Evolutionary conservation across 2,888 invertebrate genomes (phyloP).

Genomic region (Heliconius ethilla): DNA sequence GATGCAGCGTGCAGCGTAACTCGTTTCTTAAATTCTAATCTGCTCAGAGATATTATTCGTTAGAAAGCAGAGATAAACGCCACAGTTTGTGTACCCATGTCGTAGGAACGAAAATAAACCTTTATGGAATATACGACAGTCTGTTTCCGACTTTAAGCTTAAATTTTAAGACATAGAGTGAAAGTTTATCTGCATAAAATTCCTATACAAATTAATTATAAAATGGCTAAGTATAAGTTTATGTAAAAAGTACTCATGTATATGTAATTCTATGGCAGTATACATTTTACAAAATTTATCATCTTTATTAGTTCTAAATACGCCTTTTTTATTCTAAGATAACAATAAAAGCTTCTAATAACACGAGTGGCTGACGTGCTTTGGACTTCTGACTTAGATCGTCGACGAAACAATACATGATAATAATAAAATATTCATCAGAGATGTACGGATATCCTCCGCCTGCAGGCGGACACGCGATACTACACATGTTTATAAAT

Average conservation of each 20-base stretch:
- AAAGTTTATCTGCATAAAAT: background rate
- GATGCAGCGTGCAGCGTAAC: too few species aligned
- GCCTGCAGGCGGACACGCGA: constrained; percentile 51
- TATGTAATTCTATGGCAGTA: too few species aligned
- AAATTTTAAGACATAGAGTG: background rate
- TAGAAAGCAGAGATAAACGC: background rate
- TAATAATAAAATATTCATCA: constrained; percentile 67
- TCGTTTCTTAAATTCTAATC: background rate
- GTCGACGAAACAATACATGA: constrained; percentile 56
- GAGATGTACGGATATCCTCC: constrained; percentile 68
- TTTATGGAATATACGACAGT: background rate
- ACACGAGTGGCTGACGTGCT: constrained; percentile 1
- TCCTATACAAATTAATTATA: too few species aligned
- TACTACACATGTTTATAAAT: constrained; percentile 39
- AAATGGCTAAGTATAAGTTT: too few species aligned
- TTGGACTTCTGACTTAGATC: constrained; percentile 9
- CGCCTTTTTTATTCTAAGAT: constrained; percentile 8
- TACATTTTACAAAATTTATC: background rate
- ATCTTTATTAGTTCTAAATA: background rate
- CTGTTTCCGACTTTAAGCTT: background rate
- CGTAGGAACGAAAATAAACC: background rate
- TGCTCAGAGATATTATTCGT: background rate
- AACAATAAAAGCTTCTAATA: background rate
- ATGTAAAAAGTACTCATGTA: too few species aligned
- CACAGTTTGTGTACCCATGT: background rate